phyloP scores from a whole-genome alignment of 35 echinoderm and acorn worm genomes.

The Ophiothrix spiculata region DNA sequence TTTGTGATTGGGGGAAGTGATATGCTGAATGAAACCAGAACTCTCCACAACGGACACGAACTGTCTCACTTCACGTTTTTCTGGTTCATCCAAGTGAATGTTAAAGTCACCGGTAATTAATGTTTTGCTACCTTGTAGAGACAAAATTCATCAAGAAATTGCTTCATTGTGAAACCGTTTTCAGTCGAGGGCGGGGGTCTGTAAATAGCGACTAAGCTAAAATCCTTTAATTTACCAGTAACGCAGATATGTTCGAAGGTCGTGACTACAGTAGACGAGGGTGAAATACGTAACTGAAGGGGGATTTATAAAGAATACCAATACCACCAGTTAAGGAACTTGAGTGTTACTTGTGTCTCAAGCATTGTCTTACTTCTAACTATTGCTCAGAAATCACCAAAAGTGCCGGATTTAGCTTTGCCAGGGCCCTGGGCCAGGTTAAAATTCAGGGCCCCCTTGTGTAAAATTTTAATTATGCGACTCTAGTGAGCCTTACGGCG shows the following conservation, averaged over 20 bases:
- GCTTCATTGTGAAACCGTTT: constrained; percentile 7
- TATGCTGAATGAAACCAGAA: background rate
- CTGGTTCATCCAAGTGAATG: constrained; percentile 17
- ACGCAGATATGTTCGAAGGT: constrained; percentile 5
- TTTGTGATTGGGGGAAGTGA: constrained; percentile 7
- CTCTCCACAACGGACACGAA: background rate
- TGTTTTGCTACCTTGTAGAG: background rate
- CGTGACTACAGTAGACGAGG: no score
- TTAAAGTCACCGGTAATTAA: constrained; percentile 7
- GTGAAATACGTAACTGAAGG: no score
- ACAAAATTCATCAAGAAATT: constrained; percentile 28
- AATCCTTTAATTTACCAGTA: constrained; percentile 13
- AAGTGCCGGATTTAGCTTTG: no score
- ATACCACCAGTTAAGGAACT: no score
- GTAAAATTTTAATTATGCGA: no score
- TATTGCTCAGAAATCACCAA: no score
- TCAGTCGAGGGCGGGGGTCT: background rate
- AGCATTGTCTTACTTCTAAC: no score
- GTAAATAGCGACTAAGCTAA: constrained; percentile 3
- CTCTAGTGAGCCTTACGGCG: no score
- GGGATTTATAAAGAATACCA: no score
- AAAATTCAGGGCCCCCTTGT: no score
- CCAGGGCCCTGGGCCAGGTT: no score
- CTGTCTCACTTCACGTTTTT: constrained; percentile 19
- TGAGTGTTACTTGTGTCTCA: no score